Evolutionary conservation across 2,888 invertebrate genomes (phyloP), one percentile per base, ranked within the genome.

Genomic region (Platycheirus albimanus): DNA sequence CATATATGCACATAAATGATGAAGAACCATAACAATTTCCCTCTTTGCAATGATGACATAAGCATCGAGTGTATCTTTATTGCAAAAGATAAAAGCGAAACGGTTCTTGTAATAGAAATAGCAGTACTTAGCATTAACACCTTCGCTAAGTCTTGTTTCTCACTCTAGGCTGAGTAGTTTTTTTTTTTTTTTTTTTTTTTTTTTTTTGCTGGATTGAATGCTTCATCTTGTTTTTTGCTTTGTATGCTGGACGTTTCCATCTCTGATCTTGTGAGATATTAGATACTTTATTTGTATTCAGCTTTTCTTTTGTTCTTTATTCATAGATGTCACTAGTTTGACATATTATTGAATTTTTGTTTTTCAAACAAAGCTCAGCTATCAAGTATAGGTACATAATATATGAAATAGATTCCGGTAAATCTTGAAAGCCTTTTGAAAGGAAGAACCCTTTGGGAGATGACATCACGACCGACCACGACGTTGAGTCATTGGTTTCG

Each of bases 1-100:
- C n/a, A n/a, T n/a, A n/a, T n/a, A 1, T 41, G 20, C 19, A 54
- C 5, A 41, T 1, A n/a, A 15, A 11, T 6, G 10, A 61, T 15
- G 20, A 30, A 13, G 41, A 67, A 61, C 49, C 30, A 63, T 63
- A 78, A 38, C 56, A 64, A 58, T 78, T 83, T 83, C 69, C 43
- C 78, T 74, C 78, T 69, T 69, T 64, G 78, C 72, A 58, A 63
- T 54, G 83, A 83, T 83, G 83, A 83, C 83, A 83, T 83, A 83
- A 83, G 78, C 78, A 71, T 43, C 45, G 52, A 17, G 45, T 36
- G 17, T 49, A 36, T 56, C 17, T 47, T 41, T 10, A 47, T 64
- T 47, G 17, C 41, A 15, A 33, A 41, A 72, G 69, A 69, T 78
- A 83, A 83, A 83, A 83, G 83, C 83, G 78, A 83, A 78, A 83